A percentile compares a stretch with the other conserved stretches of the same genome.
phyloP scores from a whole-genome alignment of 2,888 invertebrate species.

The Aelia acuminata region DNA sequence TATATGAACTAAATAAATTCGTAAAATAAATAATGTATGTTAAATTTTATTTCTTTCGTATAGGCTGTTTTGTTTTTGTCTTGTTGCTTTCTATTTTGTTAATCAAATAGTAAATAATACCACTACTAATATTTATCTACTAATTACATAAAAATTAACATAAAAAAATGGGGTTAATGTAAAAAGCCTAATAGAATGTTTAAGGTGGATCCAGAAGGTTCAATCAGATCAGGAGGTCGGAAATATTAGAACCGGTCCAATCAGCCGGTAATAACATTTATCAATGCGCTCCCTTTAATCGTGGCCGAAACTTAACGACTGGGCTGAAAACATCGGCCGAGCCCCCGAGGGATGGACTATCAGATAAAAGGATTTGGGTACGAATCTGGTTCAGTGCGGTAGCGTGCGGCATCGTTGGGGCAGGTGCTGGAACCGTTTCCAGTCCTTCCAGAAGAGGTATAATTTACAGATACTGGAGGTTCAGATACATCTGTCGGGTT shows the following conservation, averaged over 20 bases:
- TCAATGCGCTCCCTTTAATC: neutral
- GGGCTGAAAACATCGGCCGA: neutral
- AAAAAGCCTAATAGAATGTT: neutral
- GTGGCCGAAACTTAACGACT: neutral
- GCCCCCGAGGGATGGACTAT: neutral
- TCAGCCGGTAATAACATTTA: neutral
- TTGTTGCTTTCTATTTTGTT: too few relatives aligned
- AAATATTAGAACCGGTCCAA: neutral
- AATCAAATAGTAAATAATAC: too few relatives aligned
- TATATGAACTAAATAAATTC: too few relatives aligned
- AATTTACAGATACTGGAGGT: neutral
- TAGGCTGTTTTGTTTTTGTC: too few relatives aligned
- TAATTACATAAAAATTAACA: too few relatives aligned
- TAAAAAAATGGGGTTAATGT: neutral
- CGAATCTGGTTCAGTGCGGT: constrained; percentile 1
- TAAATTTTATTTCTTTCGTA: too few relatives aligned
- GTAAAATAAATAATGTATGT: too few relatives aligned
- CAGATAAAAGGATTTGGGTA: neutral
- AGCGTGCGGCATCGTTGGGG: constrained; percentile 8
- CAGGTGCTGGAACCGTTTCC: neutral
- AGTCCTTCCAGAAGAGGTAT: neutral
- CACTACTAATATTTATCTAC: too few relatives aligned
- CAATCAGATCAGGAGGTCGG: neutral
- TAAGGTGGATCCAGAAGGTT: neutral
- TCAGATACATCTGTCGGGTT: neutral